Evolutionary conservation across 64 coral and sea anemone genomes (phyloP).

Genomic region (Montipora capricornis): DNA sequence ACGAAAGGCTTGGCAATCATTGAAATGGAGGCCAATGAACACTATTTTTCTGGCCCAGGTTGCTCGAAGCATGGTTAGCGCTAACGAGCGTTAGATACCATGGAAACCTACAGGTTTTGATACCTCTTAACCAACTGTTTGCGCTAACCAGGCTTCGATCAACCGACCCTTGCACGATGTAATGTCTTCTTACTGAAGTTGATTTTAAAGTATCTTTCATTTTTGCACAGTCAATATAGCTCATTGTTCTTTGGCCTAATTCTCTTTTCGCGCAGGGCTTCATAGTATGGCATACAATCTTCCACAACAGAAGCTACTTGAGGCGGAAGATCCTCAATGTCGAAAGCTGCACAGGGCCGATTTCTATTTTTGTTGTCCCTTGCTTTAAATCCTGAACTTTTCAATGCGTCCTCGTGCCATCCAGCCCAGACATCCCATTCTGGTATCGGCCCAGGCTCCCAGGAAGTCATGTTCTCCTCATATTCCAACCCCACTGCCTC

Average conservation of each 20-base stretch:
- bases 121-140: no score
- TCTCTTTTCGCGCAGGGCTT: slow-evolving; percentile 30
- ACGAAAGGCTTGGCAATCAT: no score
- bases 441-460: slow-evolving; percentile 76
- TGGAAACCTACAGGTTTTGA: no score
- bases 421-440: slow-evolving; percentile 83
- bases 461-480: slow-evolving; percentile 78
- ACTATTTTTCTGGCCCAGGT: no score
- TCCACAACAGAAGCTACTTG: slow-evolving; percentile 47
- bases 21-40: no score
- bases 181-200: no score
- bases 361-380: slow-evolving; percentile 27
- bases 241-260: slow-evolving; percentile 16
- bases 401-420: slow-evolving; percentile 79
- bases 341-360: not conserved
- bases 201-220: not conserved
- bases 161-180: no score
- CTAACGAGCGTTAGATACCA: no score
- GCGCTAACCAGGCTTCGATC: no score
- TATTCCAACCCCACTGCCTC: slow-evolving; percentile 79
- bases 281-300: slow-evolving; percentile 45
- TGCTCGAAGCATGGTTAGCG: no score
- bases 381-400: slow-evolving; percentile 78
- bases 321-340: slow-evolving; percentile 27
- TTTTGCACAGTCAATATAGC: not conserved